Evolutionary conservation across 37 sponge, comb jelly and placozoan species (phyloP), one percentile per base, ranked within the genome.

Genomic region (Geodia barretti): DNA sequence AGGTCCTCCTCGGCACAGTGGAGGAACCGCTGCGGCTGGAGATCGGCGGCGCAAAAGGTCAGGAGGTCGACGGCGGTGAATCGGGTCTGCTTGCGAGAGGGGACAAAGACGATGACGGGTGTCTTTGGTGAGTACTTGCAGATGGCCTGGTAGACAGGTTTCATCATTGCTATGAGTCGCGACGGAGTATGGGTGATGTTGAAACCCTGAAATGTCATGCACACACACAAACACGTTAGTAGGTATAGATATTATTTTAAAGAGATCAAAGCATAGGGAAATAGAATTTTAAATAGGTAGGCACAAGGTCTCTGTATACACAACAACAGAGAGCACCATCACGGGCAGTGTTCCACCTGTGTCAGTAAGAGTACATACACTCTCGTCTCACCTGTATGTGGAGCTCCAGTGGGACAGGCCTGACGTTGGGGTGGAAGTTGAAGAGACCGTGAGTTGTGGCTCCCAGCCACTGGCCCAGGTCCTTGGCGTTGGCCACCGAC

Each of bases 401-500:
- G 3, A 98, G 93, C 66, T 98, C 99, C 71, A 98, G 86, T 0
- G 97, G 99, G 38, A 94, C 92, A 43, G 99, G 99, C 26, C 97
- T 60, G 60, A 94, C 96, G 73, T 92, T 94, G 47, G 97, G 97
- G 70, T 92, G 93, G 83, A 98, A 98, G 74, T 88, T 96, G 87
- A 98, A 98, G 37, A 90, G 79, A 14, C 84, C 77, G 76, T 94
- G 93, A 39, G 84, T 88, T 33, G 74, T 61, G 32, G 89, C 92
- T 1, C 99, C 97, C 67, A 98, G 72, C 99, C 99, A 98, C 83
- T 98, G 97, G 34, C 90, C 97, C 37, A 98, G 84, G 75, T 98
- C 99, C 93, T 92, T 96, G 68, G 99, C 94, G 84, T 96, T 98
- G 67, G 99, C 92, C 1, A 98, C 88, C 3, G 99, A 92, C 8